These are phyloP conservation scores for Apotomis turbidana DNA, from an alignment of 2,888 invertebrate species.

Conservation along the genomic window DNA sequence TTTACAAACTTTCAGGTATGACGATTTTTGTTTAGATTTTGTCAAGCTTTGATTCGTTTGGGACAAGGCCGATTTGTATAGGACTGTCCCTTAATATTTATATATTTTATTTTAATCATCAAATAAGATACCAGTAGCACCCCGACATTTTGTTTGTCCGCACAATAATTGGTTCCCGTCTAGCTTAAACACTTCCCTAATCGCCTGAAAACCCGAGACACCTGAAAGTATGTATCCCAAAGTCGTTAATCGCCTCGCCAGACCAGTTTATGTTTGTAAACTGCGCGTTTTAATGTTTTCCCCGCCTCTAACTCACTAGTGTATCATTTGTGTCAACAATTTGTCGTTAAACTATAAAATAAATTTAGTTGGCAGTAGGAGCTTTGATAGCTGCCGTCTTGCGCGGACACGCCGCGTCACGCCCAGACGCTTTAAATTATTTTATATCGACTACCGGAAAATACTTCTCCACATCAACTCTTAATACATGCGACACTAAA, in stretches of 20 bases:
- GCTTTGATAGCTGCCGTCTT: conserved; percentile 34
- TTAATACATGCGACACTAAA: conserved; percentile 21
- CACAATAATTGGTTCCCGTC: not conserved
- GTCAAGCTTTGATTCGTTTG: no score
- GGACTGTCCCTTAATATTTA: no score
- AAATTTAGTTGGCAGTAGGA: conserved; percentile 41
- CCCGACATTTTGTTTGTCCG: not conserved
- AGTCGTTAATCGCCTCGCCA: conserved; percentile 32
- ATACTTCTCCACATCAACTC: conserved; percentile 20
- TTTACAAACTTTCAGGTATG: no score
- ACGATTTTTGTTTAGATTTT: no score
- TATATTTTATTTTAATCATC: no score
- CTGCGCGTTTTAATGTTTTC: conserved; percentile 36
- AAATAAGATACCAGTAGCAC: no score
- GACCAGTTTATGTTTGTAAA: conserved; percentile 35
- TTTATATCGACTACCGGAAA: conserved; percentile 41
- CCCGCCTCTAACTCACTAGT: conserved; percentile 39
- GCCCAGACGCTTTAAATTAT: conserved; percentile 40
- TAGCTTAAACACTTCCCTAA: conserved; percentile 19
- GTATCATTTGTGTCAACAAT: conserved; percentile 43
- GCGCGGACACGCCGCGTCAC: conserved; percentile 32
- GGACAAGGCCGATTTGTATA: no score
- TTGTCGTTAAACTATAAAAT: conserved; percentile 43
- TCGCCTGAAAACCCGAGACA: conserved; percentile 7
- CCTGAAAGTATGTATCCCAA: conserved; percentile 34